Evolutionary conservation across 2,113 vertebrate species (phyloP), one percentile per base, ranked within the genome.

Genomic region (Sorex fumeus): DNA sequence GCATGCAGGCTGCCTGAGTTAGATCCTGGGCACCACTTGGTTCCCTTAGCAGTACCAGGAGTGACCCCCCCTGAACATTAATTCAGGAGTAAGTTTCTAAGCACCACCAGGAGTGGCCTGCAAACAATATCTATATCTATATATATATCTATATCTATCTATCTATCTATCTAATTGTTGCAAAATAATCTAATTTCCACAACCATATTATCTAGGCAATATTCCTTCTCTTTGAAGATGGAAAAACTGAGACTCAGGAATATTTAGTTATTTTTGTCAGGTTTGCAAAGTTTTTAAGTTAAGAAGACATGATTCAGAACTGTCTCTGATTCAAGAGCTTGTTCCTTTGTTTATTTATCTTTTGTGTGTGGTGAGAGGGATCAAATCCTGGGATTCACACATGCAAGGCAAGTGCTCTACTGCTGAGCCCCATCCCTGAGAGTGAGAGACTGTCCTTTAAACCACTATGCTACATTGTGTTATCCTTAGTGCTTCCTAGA

Each of bases 231-330:
- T 88, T 64, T 89, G 40, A 12, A 91, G 80, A 67, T 64, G 4
- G n/a, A 43, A 80, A 91, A 90, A 78, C 6, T 90, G 74, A 93
- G 45, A n/a, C 27, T 91, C 82, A 88, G 64, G 85, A 76, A 79
- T 1, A 16, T 66, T 85, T 85, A 84, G 45, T 36, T 78, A 36
- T 23, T 60, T 84, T 74, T 88, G 83, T 45, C 21, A 78, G 45
- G 50, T 74, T 77, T 84, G 30, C 15, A 74, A 0, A 78, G 9
- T 67, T 62, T 28, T 66, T 40, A 40, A 40, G 7, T 50, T 30
- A 36, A 75, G 34, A 72, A 43, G 36, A 21, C 64, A 23, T 78
- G 8, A 50, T 21, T 91, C 81, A 50, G 60, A 84, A 2, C 19
- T 57, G 2, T 71, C 43, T 88, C 64, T 77, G 67, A 83, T n/a